Conservation (phyloP, 2,797 vertebrate species). For the Lutra lutra region DNA sequence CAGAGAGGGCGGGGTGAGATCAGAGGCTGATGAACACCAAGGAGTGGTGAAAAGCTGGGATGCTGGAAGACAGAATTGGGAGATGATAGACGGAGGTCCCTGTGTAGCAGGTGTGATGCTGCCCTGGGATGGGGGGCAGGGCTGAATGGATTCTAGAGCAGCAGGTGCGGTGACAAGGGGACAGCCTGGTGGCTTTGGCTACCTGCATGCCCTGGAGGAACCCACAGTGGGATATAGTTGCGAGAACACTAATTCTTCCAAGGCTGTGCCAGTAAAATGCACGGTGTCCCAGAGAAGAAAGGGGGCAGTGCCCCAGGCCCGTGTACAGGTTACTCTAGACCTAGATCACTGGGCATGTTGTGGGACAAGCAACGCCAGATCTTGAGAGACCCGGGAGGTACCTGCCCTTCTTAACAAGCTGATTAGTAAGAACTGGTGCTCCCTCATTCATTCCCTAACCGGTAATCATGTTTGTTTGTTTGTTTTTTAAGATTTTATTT, state of each 20-base stretch:
- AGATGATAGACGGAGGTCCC: background rate
- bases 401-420: background rate
- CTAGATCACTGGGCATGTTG: background rate
- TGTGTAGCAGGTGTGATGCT: fast-evolving
- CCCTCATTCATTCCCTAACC: background rate
- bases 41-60: background rate
- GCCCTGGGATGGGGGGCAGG: background rate
- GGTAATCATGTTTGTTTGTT: background rate
- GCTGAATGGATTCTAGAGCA: background rate
- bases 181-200: background rate
- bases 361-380: background rate
- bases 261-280: background rate
- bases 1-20: background rate
- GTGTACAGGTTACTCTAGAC: background rate
- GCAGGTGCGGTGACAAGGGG: background rate
- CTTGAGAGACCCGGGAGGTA: background rate
- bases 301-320: background rate
- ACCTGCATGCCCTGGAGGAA: background rate
- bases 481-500: too few species aligned
- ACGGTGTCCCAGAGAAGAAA: background rate
- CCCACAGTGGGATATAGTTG: background rate
- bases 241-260: background rate
- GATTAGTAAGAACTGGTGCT: background rate
- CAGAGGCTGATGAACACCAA: background rate
- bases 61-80: background rate